Conservation (phyloP, 2,113 vertebrate species). For the Perognathus longimembris region DNA sequence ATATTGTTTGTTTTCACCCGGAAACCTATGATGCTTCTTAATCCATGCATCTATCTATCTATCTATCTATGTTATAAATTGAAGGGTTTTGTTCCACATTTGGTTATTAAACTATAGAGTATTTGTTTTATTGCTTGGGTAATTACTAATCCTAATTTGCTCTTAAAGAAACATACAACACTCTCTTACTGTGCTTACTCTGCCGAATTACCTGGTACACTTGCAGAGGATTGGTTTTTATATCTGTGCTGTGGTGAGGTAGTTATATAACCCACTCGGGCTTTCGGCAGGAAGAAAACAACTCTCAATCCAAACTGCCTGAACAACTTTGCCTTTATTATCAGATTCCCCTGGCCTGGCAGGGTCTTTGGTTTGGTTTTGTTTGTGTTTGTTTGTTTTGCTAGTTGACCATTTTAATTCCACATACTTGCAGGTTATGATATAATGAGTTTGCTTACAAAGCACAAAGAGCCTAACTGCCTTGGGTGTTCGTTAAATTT, state of each 20-base stretch:
- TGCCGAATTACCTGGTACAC: conserved; percentile 8
- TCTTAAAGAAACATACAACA: not conserved
- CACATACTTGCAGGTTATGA: not conserved
- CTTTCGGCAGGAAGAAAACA: conserved; percentile 20
- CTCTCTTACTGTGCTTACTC: not conserved
- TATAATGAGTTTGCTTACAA: not conserved
- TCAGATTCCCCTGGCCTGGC: not conserved
- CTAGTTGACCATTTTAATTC: not conserved
- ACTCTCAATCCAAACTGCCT: conserved; percentile 2
- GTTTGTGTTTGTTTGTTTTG: too few species aligned
- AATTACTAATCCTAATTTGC: conserved; percentile 57
- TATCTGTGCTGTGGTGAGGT: not conserved
- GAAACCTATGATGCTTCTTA: not conserved
- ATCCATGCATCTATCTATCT: not conserved
- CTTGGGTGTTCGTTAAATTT: not conserved
- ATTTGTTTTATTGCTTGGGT: conserved; percentile 26
- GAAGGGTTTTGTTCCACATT: conserved; percentile 19
- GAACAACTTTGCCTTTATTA: not conserved
- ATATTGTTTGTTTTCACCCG: not conserved
- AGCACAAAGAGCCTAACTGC: not conserved
- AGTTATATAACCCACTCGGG: not conserved
- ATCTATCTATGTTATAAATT: not conserved
- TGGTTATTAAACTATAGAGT: conserved; percentile 20
- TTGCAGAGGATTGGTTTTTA: not conserved
- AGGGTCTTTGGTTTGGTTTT: not conserved